phyloP scores from a whole-genome alignment of 2,888 invertebrate species.

The Bedellia somnulentella region DNA sequence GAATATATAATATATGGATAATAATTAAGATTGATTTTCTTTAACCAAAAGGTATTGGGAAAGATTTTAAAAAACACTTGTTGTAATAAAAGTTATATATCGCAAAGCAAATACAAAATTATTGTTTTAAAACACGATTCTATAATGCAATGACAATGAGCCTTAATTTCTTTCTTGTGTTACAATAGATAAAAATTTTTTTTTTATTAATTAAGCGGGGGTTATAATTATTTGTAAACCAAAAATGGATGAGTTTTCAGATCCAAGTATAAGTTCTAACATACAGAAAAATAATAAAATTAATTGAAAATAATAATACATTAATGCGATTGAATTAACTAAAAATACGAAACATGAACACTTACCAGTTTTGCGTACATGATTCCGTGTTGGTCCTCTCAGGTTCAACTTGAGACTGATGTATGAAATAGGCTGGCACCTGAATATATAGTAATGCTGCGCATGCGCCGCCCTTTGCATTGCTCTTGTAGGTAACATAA shows the following conservation, averaged over 20 bases:
- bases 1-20: background rate
- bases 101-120: background rate
- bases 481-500: no score
- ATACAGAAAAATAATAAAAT: slow-evolving; percentile 1
- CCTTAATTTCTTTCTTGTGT: background rate
- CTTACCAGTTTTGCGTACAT: slow-evolving; percentile 54
- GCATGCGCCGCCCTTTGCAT: no score
- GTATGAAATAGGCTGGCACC: slow-evolving; percentile 2
- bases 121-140: no score
- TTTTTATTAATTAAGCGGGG: background rate
- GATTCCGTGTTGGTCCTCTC: slow-evolving; percentile 39
- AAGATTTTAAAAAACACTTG: background rate
- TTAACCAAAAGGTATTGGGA: no score
- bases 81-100: background rate
- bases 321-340: no score
- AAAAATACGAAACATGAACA: no score
- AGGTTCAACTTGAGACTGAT: slow-evolving; percentile 46
- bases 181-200: background rate
- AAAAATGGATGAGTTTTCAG: background rate
- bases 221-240: background rate
- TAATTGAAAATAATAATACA: slow-evolving; percentile 1
- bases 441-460: no score
- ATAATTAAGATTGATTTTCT: no score
- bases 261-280: background rate
- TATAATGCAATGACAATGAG: background rate